These are phyloP conservation scores for Acridotheres tristis DNA, from an alignment of 2,797 vertebrate genomes.

Conservation along the genomic window DNA sequence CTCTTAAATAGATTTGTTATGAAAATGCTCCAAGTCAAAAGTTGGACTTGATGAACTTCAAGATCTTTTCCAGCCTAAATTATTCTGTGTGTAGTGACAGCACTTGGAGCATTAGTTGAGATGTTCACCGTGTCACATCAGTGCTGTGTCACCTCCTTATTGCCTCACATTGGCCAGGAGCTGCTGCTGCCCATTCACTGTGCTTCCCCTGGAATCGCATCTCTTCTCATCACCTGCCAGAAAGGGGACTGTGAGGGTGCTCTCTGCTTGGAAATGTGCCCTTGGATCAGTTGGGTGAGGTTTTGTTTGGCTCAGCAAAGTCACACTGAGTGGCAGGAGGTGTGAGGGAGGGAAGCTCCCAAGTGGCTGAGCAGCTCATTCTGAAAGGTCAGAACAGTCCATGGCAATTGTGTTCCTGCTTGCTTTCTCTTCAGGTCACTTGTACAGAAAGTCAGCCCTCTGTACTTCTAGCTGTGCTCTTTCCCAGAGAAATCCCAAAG, in stretches of 20 bases:
- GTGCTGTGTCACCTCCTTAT: not conserved
- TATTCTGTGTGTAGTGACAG: not conserved
- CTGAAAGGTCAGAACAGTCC: not conserved
- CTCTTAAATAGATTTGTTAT: not conserved
- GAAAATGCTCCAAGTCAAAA: not conserved
- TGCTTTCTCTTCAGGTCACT: not conserved
- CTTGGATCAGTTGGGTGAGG: not conserved
- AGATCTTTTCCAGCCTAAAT: not conserved
- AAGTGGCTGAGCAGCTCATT: not conserved
- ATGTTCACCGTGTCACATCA: not conserved
- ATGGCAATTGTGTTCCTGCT: not conserved
- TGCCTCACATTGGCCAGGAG: fast-evolving
- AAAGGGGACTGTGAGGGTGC: not conserved
- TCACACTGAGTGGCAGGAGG: not conserved
- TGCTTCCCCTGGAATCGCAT: not conserved
- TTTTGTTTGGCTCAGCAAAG: not conserved
- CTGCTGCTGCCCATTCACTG: not conserved
- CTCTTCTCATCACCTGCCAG: not conserved
- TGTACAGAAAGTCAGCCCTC: not conserved
- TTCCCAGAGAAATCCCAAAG: not conserved
- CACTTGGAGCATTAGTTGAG: not conserved
- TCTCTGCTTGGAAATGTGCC: not conserved
- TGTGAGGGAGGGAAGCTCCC: not conserved
- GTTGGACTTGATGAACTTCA: not conserved
- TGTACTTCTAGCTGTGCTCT: not conserved